phyloP scores from a whole-genome alignment of 2,888 invertebrate genomes.

The Zeuzera pyrina region DNA sequence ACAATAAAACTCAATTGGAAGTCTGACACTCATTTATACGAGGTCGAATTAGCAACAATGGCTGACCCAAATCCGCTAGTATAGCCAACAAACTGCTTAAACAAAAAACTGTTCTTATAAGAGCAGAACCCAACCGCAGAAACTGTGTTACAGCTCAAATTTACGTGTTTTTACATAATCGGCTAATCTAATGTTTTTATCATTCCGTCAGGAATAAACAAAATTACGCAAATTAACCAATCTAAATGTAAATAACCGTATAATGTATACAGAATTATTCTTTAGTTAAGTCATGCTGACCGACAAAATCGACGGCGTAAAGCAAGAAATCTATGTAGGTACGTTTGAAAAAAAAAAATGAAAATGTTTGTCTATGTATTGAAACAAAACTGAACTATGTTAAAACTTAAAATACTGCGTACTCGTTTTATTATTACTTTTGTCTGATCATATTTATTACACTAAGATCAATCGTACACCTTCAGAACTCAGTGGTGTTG shows the following conservation, averaged over 20 bases:
- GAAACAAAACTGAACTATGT: no score
- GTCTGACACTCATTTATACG: slow-evolving; percentile 16
- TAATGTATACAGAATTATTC: slow-evolving; percentile 9
- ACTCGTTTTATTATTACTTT: no score
- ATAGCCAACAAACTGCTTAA: slow-evolving; percentile 15
- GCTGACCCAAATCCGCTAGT: slow-evolving; percentile 24
- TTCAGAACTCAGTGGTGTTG: no score
- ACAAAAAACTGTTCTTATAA: slow-evolving; percentile 21
- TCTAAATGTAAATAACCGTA: slow-evolving; percentile 18
- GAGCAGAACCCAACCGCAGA: slow-evolving; percentile 15
- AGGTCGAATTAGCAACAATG: slow-evolving; percentile 28
- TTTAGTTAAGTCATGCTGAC: slow-evolving; percentile 8
- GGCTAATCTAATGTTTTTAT: no score
- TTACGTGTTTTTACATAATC: no score
- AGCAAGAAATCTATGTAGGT: no score
- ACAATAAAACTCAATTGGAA: slow-evolving; percentile 14
- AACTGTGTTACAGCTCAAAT: no score
- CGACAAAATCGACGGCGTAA: slow-evolving; percentile 12
- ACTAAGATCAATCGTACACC: no score
- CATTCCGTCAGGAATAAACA: slow-evolving; percentile 16
- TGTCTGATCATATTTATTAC: no score
- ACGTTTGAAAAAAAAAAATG: no score
- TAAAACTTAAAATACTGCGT: no score
- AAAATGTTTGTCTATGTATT: no score
- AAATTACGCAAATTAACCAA: slow-evolving; percentile 24